A percentile compares a stretch with the other conserved stretches of the same genome.
phyloP scores from a whole-genome alignment of 2,113 vertebrate genomes.

The Laticauda colubrina region DNA sequence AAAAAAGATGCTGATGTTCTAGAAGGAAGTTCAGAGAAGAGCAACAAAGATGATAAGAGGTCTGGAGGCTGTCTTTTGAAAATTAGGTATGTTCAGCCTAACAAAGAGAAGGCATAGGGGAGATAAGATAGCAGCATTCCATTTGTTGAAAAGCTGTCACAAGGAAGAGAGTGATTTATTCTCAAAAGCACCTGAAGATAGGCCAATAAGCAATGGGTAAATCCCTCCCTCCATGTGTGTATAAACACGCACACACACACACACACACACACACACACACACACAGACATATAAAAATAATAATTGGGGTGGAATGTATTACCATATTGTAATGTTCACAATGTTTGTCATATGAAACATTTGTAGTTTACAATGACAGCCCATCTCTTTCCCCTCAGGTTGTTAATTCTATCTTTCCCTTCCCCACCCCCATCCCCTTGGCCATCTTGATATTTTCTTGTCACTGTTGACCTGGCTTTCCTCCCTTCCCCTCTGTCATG shows the following conservation, averaged over 20 bases:
- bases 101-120: background rate
- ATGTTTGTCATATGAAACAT: background rate
- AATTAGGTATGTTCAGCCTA: background rate
- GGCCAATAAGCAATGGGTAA: background rate
- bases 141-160: background rate
- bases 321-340: background rate
- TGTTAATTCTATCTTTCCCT: background rate
- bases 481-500: background rate
- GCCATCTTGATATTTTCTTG: background rate
- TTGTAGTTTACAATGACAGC: background rate
- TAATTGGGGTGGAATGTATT: background rate
- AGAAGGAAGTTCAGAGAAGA: background rate
- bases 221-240: too few species aligned
- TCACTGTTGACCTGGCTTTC: background rate
- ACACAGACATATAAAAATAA: background rate
- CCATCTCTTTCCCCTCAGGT: background rate
- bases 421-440: background rate
- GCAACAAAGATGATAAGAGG: background rate
- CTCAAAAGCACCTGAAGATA: background rate
- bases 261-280: too few species aligned
- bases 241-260: too few species aligned
- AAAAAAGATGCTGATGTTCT: background rate
- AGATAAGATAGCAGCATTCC: background rate
- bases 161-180: background rate
- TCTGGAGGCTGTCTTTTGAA: background rate